phyloP scores from a whole-genome alignment of 2,797 vertebrate genomes.

The Tympanoctomys barrerae region DNA sequence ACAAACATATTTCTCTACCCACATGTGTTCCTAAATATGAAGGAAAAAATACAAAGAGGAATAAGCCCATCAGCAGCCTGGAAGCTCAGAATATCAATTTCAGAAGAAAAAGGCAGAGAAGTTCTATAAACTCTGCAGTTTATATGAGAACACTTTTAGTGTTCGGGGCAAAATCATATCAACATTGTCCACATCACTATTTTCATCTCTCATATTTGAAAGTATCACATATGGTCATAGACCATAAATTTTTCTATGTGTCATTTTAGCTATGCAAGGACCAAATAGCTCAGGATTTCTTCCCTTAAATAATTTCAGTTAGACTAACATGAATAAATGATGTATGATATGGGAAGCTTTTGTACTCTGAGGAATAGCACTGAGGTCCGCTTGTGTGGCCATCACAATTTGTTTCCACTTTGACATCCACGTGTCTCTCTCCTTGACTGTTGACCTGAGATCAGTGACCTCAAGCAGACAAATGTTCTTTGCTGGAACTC shows the following conservation, averaged over 20 bases:
- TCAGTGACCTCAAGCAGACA: background rate
- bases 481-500: background rate
- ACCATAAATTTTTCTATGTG: background rate
- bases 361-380: background rate
- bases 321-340: background rate
- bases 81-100: background rate
- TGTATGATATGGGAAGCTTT: background rate
- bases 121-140: background rate
- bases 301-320: background rate
- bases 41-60: background rate
- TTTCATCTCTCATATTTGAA: background rate
- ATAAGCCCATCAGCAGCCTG: background rate
- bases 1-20: background rate
- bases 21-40: background rate
- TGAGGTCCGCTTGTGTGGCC: background rate
- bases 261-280: background rate
- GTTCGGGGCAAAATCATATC: background rate
- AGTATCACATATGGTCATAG: background rate
- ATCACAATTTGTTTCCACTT: background rate
- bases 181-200: background rate
- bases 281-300: background rate
- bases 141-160: background rate
- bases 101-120: background rate
- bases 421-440: background rate
- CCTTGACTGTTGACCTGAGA: background rate